Conservation (phyloP, 2,797 vertebrate species). For the Brachyrhaphis roseni region DNA sequence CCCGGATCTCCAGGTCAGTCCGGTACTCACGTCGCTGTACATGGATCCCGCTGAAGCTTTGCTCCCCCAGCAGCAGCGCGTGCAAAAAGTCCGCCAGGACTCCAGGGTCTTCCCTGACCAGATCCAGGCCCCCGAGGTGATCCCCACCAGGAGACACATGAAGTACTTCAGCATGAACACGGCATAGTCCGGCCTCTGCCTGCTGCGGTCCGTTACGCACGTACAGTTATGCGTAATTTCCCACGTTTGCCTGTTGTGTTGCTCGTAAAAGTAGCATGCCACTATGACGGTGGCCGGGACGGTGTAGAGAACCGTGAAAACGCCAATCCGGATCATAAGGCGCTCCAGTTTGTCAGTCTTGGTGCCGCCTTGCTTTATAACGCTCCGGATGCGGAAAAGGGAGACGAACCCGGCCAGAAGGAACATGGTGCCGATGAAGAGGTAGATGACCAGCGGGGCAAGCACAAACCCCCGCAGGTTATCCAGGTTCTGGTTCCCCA, state of each 20-base stretch:
- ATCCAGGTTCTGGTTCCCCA: constrained; percentile 94
- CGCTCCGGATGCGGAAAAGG: constrained; percentile 93
- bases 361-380: constrained; percentile 96
- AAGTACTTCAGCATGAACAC: constrained; percentile 99
- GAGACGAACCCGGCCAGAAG: constrained; percentile 96
- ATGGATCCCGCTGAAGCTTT: constrained; percentile 90
- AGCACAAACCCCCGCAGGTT: constrained; percentile 92
- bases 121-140: constrained; percentile 98
- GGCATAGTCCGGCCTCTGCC: constrained; percentile 88
- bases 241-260: constrained; percentile 96
- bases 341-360: constrained; percentile 98
- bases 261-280: constrained; percentile 97
- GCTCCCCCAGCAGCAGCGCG: constrained; percentile 96
- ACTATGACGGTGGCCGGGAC: constrained; percentile 96
- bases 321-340: constrained; percentile 95
- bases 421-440: constrained; percentile 97
- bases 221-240: constrained; percentile 95
- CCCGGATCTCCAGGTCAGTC: constrained; percentile 96
- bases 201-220: constrained; percentile 76
- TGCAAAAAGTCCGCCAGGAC: constrained; percentile 95
- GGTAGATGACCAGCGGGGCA: constrained; percentile 93
- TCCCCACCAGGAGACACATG: constrained; percentile 98
- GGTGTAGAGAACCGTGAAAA: constrained; percentile 98
- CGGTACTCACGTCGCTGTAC: constrained; percentile 97
- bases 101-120: constrained; percentile 98